These are phyloP conservation scores for Mantis religiosa DNA, from an alignment of 2,888 invertebrate species.

Conservation along the genomic window DNA sequence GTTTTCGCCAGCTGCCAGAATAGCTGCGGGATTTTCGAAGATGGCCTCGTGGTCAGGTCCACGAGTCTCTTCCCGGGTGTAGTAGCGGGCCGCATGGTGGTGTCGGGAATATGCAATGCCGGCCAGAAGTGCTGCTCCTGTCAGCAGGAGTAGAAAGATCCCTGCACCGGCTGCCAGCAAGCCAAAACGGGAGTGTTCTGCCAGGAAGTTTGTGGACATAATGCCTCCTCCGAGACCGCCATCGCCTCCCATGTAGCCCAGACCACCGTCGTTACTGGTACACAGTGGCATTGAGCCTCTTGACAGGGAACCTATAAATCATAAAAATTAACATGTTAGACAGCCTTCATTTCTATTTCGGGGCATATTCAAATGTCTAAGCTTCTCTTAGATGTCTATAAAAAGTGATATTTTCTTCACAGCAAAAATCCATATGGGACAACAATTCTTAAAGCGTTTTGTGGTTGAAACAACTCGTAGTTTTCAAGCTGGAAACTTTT, in stretches of 20 bases:
- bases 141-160: slow-evolving; percentile 51
- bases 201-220: slow-evolving; percentile 36
- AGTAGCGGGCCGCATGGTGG: slow-evolving; percentile 68
- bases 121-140: slow-evolving; percentile 38
- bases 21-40: slow-evolving; percentile 44
- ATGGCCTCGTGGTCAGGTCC: slow-evolving; percentile 40
- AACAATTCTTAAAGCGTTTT: no score
- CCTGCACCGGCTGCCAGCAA: slow-evolving; percentile 54
- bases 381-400: no score
- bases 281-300: slow-evolving; percentile 46
- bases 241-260: slow-evolving; percentile 40
- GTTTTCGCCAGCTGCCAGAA: slow-evolving; percentile 42
- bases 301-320: slow-evolving; percentile 37
- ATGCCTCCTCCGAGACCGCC: slow-evolving; percentile 35
- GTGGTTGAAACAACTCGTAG: no score
- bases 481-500: no score
- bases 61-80: slow-evolving; percentile 72
- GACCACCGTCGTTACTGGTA: slow-evolving; percentile 51
- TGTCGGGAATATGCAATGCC: slow-evolving; percentile 64
- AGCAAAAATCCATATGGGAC: no score
- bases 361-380: no score
- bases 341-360: no score
- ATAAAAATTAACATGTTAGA: background rate
- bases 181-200: slow-evolving; percentile 54
- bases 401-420: no score